Evolutionary conservation across 1,140 invertebrate genomes (phyloP).

Genomic region (Macrobrachium nipponense): DNA sequence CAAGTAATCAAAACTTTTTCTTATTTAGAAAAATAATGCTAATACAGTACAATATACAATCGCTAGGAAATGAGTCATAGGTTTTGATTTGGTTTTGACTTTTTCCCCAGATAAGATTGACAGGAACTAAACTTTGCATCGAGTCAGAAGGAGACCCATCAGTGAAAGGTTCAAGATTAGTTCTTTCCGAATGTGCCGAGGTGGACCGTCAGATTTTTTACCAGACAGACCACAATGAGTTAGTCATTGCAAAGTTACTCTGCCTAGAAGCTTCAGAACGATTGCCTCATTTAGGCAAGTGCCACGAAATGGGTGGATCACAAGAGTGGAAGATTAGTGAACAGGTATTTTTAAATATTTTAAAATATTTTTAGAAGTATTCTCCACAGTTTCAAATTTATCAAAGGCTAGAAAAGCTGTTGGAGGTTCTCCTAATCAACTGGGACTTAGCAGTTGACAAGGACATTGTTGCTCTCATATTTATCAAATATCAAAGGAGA

Average conservation of each 20-base stretch:
- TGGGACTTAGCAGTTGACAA: too few relatives aligned
- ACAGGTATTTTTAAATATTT: slow-evolving; percentile 70
- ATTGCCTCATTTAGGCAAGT: slow-evolving; percentile 83
- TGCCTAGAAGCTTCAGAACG: slow-evolving; percentile 83
- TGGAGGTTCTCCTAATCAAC: too few relatives aligned
- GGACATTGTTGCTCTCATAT: too few relatives aligned
- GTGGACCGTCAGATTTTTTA: slow-evolving; percentile 65
- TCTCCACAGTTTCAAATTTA: too few relatives aligned
- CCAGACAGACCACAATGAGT: slow-evolving; percentile 85
- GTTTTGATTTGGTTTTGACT: neutral
- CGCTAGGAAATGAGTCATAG: too few relatives aligned
- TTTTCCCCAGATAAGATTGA: slow-evolving; percentile 75
- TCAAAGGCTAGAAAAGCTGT: too few relatives aligned
- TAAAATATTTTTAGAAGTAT: neutral
- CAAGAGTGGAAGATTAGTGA: slow-evolving; percentile 89
- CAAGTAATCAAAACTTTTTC: too few relatives aligned
- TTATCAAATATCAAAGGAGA: too few relatives aligned
- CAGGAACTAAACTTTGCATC: slow-evolving; percentile 79
- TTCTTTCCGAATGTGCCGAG: slow-evolving; percentile 76
- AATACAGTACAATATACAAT: too few relatives aligned
- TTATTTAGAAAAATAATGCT: too few relatives aligned
- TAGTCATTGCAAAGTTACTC: slow-evolving; percentile 85
- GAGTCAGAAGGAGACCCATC: slow-evolving; percentile 84
- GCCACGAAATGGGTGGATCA: slow-evolving; percentile 88
- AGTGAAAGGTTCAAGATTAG: slow-evolving; percentile 79